A percentile compares a stretch with the other conserved stretches of the same genome.
Conservation (phyloP, 2,888 invertebrate genomes). For the Sesia bembeciformis region DNA sequence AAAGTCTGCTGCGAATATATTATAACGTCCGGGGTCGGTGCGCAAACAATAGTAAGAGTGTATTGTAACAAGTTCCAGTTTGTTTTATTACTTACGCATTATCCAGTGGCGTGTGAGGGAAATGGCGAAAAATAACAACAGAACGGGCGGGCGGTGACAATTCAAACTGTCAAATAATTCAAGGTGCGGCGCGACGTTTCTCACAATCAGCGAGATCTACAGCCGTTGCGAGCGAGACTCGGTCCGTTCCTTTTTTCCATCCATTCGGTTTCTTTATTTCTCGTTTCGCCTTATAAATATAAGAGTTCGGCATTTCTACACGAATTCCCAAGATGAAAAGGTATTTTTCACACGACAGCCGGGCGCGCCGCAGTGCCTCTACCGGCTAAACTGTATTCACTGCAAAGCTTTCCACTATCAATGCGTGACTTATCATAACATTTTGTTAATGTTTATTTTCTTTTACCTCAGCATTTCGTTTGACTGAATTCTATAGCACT, state of each 20-base stretch:
- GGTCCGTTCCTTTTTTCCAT: conserved; percentile 40
- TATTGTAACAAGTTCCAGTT: conserved; percentile 31
- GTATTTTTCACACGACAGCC: conserved; percentile 58
- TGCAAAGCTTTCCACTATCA: conserved; percentile 37
- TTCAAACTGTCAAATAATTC: conserved; percentile 67
- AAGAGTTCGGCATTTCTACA: conserved; percentile 60
- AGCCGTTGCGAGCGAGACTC: conserved; percentile 37
- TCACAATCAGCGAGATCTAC: conserved; percentile 68
- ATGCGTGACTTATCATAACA: conserved; percentile 27
- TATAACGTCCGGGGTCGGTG: conserved; percentile 27
- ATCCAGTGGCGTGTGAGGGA: conserved; percentile 26
- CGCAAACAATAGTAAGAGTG: conserved; percentile 31
- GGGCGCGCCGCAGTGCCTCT: conserved; percentile 27
- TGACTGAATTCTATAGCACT: no score
- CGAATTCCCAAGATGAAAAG: conserved; percentile 69
- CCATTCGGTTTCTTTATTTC: conserved; percentile 65
- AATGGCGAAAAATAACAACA: conserved; percentile 45
- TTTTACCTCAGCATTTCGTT: no score
- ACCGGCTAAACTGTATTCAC: conserved; percentile 33
- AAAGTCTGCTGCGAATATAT: conserved; percentile 27
- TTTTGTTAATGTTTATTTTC: neutral
- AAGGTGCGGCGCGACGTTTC: conserved; percentile 55
- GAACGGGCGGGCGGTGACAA: conserved; percentile 46
- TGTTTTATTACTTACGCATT: conserved; percentile 45
- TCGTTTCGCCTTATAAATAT: conserved; percentile 63